These are phyloP conservation scores for Drosophila kohkoa DNA, from an alignment of 1,140 invertebrate genomes.

Conservation along the genomic window DNA sequence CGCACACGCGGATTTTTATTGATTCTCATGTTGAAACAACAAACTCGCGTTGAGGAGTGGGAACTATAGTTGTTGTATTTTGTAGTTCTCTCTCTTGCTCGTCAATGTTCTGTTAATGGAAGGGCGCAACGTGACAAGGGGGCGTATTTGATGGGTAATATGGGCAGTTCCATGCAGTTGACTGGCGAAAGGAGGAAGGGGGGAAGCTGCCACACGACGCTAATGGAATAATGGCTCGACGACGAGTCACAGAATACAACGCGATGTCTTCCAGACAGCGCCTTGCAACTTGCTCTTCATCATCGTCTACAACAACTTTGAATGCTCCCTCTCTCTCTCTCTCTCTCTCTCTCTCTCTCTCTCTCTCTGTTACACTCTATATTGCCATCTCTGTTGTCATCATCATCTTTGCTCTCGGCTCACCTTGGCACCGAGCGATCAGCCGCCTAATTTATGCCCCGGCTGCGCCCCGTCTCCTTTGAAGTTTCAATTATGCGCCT, in stretches of 20 bases:
- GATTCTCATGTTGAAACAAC: conserved; percentile 72
- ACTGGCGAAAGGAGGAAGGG: neutral
- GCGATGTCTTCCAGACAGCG: conserved; percentile 36
- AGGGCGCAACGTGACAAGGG: conserved; percentile 65
- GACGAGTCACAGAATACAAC: conserved; percentile 33
- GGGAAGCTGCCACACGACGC: conserved; percentile 65
- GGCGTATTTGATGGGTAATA: conserved; percentile 20
- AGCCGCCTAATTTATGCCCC: conserved; percentile 79
- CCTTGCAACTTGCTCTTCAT: conserved; percentile 34
- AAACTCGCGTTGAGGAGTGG: conserved; percentile 23
- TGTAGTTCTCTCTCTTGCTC: neutral
- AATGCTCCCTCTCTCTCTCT: conserved; percentile 6
- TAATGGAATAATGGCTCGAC: conserved; percentile 65
- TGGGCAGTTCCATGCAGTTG: neutral
- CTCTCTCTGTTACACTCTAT: conserved; percentile 14
- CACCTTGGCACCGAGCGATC: conserved; percentile 68
- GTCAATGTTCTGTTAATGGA: conserved; percentile 71
- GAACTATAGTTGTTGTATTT: conserved; percentile 7
- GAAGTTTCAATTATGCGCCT: conserved; percentile 84
- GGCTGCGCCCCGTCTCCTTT: conserved; percentile 75
- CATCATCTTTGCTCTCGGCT: conserved; percentile 39
- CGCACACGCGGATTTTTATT: conserved; percentile 77
- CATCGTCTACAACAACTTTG: conserved; percentile 5
- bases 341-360: neutral
- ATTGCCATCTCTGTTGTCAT: conserved; percentile 14